Base-by-base conservation (phyloP, 2,888 invertebrate species). In the Atrina japonica region DNA sequence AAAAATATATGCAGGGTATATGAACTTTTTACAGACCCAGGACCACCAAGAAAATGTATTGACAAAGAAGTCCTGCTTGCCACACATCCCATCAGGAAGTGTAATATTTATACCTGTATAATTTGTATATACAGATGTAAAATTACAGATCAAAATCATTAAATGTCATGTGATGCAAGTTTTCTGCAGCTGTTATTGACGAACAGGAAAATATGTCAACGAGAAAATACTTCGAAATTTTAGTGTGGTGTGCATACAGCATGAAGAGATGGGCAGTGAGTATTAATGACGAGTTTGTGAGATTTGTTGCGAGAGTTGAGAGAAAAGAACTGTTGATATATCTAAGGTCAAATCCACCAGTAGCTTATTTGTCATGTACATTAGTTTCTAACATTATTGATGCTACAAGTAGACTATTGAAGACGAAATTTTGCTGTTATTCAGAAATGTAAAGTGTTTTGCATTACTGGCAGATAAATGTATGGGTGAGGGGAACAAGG, bases 271-370 rank as follows among this genome's bases (percentile, higher is more conserved):
- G 25, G 52, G 25, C 52, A 6, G 27, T 23, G 9, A 7, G 52
- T 23, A 52, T 52, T 7, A 52, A 52, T 23, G 21, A 52, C 11
- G 52, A 52, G 29, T 23, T 52, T 23, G 52, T 52, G 21, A 52
- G 52, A 52, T 52, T 52, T 23, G 29, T 23, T 52, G 21, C 52
- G n/a, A n/a, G n/a, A n/a, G n/a, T n/a, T n/a, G n/a, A n/a, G n/a
- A n/a, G n/a, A n/a, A n/a, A n/a, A n/a, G n/a, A n/a, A n/a, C n/a
- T n/a, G n/a, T n/a, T n/a, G n/a, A n/a, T n/a, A n/a, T n/a, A n/a
- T n/a, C n/a, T n/a, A n/a, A n/a, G n/a, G n/a, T n/a, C n/a, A n/a
- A n/a, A n/a, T n/a, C n/a, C n/a, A n/a, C n/a, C n/a, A n/a, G n/a
- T n/a, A n/a, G n/a, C n/a, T n/a, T n/a, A n/a, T n/a, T n/a, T n/a